These are phyloP conservation scores for Heliconius ismenius DNA, from an alignment of 2,888 invertebrate species.

Conservation along the genomic window DNA sequence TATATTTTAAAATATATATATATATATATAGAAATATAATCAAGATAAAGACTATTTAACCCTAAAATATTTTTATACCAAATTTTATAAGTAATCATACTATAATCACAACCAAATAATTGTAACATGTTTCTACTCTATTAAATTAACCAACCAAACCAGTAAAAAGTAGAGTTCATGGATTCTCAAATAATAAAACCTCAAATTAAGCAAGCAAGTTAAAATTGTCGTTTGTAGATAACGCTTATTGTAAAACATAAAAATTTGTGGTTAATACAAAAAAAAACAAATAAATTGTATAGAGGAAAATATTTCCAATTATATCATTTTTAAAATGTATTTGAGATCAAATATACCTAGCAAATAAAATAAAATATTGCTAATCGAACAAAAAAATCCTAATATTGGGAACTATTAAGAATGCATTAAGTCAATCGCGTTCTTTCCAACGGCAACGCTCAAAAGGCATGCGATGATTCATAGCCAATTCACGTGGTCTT, in stretches of 20 bases:
- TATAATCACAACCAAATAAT: neutral
- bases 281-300: neutral
- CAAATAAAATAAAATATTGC: neutral
- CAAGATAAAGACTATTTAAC: too few relatives aligned
- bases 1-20: too few relatives aligned
- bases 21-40: too few relatives aligned
- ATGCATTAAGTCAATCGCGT: conserved; percentile 35
- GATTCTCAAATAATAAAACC: too few relatives aligned
- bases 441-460: conserved; percentile 39
- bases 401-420: conserved; percentile 28
- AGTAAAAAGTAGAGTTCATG: too few relatives aligned
- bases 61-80: too few relatives aligned
- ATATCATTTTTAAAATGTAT: too few relatives aligned
- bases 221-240: neutral
- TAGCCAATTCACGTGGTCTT: conserved; percentile 71
- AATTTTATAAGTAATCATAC: too few relatives aligned
- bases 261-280: neutral
- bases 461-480: conserved; percentile 60
- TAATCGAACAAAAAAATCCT: conserved; percentile 1
- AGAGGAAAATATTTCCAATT: neutral
- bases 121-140: neutral
- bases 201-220: neutral
- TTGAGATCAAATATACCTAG: too few relatives aligned
- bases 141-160: too few relatives aligned
- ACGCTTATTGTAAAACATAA: neutral